Conservation (phyloP, 2,888 invertebrate genomes). For the Drosophila eohydei region DNA sequence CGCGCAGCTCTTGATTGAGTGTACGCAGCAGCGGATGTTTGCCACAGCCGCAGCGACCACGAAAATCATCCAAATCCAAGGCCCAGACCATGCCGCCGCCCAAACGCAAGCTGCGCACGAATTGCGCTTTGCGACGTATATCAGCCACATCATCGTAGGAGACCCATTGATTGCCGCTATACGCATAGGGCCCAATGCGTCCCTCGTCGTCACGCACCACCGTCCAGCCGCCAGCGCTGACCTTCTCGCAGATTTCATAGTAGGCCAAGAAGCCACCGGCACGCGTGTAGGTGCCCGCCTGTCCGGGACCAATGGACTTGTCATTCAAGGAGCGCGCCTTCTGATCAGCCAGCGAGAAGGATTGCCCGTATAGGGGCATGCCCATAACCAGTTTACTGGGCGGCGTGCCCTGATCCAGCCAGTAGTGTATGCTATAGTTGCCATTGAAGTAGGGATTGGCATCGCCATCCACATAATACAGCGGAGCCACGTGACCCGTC, state of each 20-base stretch:
- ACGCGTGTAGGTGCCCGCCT: slow-evolving; percentile 89
- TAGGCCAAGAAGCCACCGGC: slow-evolving; percentile 91
- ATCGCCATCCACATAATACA: slow-evolving; percentile 88
- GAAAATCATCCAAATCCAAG: slow-evolving; percentile 91
- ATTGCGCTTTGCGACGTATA: slow-evolving; percentile 87
- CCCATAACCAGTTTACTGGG: slow-evolving; percentile 89
- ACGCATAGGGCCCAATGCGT: slow-evolving; percentile 90
- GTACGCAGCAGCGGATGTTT: slow-evolving; percentile 89
- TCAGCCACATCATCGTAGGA: slow-evolving; percentile 90
- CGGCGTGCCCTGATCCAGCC: slow-evolving; percentile 89
- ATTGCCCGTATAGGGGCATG: slow-evolving; percentile 91
- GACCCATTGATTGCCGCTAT: slow-evolving; percentile 91
- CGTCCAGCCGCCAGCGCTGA: slow-evolving; percentile 87
- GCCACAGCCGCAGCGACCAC: slow-evolving; percentile 89
- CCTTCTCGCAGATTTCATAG: slow-evolving; percentile 90
- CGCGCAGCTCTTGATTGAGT: slow-evolving; percentile 87
- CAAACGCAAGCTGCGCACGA: slow-evolving; percentile 87
- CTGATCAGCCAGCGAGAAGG: slow-evolving; percentile 88
- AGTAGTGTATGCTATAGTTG: slow-evolving; percentile 90
- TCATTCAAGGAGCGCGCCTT: slow-evolving; percentile 86
- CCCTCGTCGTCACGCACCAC: slow-evolving; percentile 88
- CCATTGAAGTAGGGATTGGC: slow-evolving; percentile 89
- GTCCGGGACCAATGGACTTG: slow-evolving; percentile 88
- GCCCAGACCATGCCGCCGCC: slow-evolving; percentile 93
- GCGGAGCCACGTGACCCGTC: slow-evolving; percentile 91